Evolutionary conservation across 2,113 vertebrate genomes (phyloP).

Genomic region (Silurus glanis): DNA sequence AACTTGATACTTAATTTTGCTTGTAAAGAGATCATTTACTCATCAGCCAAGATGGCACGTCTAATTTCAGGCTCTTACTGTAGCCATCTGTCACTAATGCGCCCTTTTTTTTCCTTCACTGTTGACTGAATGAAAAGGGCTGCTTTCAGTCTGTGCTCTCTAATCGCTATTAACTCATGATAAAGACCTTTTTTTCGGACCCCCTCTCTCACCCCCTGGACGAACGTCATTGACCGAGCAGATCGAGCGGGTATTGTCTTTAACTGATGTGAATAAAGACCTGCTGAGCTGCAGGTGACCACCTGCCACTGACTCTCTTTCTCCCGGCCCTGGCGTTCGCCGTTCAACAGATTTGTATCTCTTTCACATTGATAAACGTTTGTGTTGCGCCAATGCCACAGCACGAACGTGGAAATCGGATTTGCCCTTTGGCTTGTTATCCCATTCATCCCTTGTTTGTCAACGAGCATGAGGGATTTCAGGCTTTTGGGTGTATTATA

Average conservation of each 20-base stretch:
- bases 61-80: not conserved
- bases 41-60: not conserved
- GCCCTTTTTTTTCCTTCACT: not conserved
- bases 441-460: not conserved
- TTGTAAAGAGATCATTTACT: not conserved
- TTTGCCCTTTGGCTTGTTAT: slow-evolving; percentile 25
- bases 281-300: slow-evolving; percentile 28
- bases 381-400: slow-evolving; percentile 17
- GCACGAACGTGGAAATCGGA: slow-evolving; percentile 8
- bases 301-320: slow-evolving; percentile 4
- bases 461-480: not conserved
- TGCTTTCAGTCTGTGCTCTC: not conserved
- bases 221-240: slow-evolving; percentile 32
- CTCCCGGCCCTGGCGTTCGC: not conserved
- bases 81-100: not conserved
- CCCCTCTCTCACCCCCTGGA: not conserved
- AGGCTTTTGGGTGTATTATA: not conserved
- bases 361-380: slow-evolving; percentile 10
- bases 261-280: slow-evolving; percentile 16
- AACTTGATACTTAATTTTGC: not conserved
- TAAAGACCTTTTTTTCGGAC: slow-evolving; percentile 15
- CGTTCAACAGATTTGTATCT: slow-evolving; percentile 34
- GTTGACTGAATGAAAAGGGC: not conserved
- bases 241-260: slow-evolving; percentile 44
- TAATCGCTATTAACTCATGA: slow-evolving; percentile 27